These are phyloP conservation scores for Aricia agestis DNA, from an alignment of 1,140 invertebrate species.

Conservation along the genomic window DNA sequence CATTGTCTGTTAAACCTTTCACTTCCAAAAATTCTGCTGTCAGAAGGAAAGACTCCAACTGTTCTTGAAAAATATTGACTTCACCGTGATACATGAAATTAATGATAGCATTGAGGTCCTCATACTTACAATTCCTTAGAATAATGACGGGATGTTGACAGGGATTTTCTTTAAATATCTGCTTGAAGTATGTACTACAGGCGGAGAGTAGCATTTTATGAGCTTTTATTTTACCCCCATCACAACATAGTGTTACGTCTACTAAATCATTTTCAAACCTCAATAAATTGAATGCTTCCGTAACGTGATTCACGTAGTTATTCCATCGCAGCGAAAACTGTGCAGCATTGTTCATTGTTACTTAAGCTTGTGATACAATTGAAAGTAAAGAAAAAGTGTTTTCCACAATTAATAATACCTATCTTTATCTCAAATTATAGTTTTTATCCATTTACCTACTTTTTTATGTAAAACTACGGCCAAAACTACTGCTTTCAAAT, in stretches of 20 bases:
- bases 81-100: constrained; percentile 93
- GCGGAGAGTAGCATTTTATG: constrained; percentile 91
- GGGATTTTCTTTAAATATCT: constrained; percentile 89
- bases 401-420: too few species aligned
- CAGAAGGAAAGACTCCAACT: constrained; percentile 89
- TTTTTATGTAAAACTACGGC: too few species aligned
- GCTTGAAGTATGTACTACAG: constrained; percentile 89
- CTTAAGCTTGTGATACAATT: neutral
- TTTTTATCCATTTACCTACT: too few species aligned
- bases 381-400: neutral
- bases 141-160: constrained; percentile 92
- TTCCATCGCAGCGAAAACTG: constrained; percentile 72
- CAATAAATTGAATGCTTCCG: constrained; percentile 84
- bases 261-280: constrained; percentile 87
- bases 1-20: constrained; percentile 85
- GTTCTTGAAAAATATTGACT: constrained; percentile 93
- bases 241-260: constrained; percentile 90
- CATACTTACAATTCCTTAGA: constrained; percentile 88
- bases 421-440: too few species aligned
- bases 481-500: too few species aligned
- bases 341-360: constrained; percentile 67
- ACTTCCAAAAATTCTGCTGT: constrained; percentile 93
- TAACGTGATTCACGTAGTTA: constrained; percentile 71
- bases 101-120: constrained; percentile 87
- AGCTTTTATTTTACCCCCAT: constrained; percentile 87